Conservation (phyloP, 2,888 invertebrate species). For the Drosophila kanekoi region DNA sequence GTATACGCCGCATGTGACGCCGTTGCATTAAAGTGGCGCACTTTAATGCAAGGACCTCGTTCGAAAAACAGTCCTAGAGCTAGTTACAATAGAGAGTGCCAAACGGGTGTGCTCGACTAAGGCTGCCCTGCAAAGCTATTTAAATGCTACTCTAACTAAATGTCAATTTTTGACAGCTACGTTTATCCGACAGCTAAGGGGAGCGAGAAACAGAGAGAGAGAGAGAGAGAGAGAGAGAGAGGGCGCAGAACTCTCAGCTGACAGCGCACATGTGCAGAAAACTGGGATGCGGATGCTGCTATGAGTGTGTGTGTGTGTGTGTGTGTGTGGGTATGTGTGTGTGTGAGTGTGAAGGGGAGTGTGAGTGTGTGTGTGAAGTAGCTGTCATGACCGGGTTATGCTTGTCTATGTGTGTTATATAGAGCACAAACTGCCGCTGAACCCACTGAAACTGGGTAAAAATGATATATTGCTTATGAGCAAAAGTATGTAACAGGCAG, state of each 20-base stretch:
- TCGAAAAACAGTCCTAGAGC: slow-evolving; percentile 63
- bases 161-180: slow-evolving; percentile 43
- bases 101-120: slow-evolving; percentile 13
- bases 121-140: slow-evolving; percentile 15
- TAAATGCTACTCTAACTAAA: slow-evolving; percentile 13
- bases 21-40: slow-evolving; percentile 60
- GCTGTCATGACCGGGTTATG: slow-evolving; percentile 70
- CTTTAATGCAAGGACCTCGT: slow-evolving; percentile 65
- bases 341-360: background rate
- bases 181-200: slow-evolving; percentile 60
- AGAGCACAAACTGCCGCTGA: slow-evolving; percentile 51
- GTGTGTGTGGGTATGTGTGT: slow-evolving; percentile 1
- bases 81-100: slow-evolving; percentile 39
- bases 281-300: slow-evolving; percentile 51
- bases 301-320: slow-evolving; percentile 7
- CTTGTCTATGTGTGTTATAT: slow-evolving; percentile 57
- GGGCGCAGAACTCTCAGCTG: slow-evolving; percentile 18
- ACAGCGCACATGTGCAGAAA: slow-evolving; percentile 51
- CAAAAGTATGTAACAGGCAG: too few species aligned
- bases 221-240: slow-evolving; percentile 11
- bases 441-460: too few species aligned
- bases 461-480: too few species aligned
- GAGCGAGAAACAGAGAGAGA: slow-evolving; percentile 4
- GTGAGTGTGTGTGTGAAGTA: slow-evolving; percentile 22
- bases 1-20: slow-evolving; percentile 66